These are phyloP conservation scores for Chrysina gloriosa DNA, from an alignment of 2,888 invertebrate species.

Conservation along the genomic window DNA sequence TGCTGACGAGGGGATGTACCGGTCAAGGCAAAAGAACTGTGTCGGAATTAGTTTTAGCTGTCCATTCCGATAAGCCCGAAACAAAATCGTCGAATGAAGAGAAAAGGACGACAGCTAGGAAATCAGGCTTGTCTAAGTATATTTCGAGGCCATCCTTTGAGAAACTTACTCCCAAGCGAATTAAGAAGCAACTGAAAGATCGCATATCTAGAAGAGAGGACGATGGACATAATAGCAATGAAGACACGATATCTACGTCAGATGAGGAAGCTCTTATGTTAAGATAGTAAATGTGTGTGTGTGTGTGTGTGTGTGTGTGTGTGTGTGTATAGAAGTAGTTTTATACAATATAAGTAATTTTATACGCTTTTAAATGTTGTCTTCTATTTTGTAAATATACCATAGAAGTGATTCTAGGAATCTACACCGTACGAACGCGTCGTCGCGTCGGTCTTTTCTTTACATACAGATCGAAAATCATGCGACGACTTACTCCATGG, in stretches of 20 bases:
- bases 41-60: constrained; percentile 57
- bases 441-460: no score
- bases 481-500: no score
- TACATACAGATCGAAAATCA: no score
- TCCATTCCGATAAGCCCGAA: constrained; percentile 1
- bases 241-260: constrained; percentile 48
- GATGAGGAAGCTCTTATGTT: constrained; percentile 52
- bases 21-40: constrained; percentile 59
- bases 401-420: no score
- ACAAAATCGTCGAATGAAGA: background rate
- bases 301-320: no score
- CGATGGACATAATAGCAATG: constrained; percentile 45
- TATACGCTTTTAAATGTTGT: no score
- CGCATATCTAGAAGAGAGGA: constrained; percentile 2
- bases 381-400: no score
- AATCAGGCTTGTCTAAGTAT: background rate
- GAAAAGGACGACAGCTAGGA: no score
- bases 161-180: background rate
- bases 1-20: constrained; percentile 63
- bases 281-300: constrained; percentile 22
- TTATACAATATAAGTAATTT: background rate
- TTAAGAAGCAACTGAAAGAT: constrained; percentile 1
- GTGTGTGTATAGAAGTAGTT: no score
- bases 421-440: no score
- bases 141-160: background rate